A percentile compares a stretch with the other conserved stretches of the same genome.
phyloP scores from a whole-genome alignment of 2,797 vertebrate species.

The Hypotaenidia philippensis region DNA sequence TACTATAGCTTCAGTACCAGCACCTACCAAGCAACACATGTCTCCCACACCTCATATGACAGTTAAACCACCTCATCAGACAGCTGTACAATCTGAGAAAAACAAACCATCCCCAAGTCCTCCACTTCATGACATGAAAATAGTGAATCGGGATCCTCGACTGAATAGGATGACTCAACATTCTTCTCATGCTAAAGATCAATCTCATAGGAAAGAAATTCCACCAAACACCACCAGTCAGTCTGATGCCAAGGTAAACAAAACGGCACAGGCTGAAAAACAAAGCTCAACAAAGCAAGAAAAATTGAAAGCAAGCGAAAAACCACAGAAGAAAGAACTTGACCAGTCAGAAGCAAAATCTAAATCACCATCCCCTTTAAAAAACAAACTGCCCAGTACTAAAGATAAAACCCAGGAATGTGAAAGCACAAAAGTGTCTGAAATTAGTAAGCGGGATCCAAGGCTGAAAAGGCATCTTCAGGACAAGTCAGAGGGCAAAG shows the following conservation, averaged over 20 bases:
- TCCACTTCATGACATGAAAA: slow-evolving; percentile 86
- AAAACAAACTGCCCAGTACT: slow-evolving; percentile 79
- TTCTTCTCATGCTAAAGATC: slow-evolving; percentile 87
- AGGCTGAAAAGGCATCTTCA: slow-evolving; percentile 89
- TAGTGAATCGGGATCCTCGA: slow-evolving; percentile 91
- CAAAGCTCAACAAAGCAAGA: slow-evolving; percentile 80
- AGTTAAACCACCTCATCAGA: slow-evolving; percentile 77
- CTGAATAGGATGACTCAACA: slow-evolving; percentile 85
- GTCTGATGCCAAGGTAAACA: slow-evolving; percentile 81
- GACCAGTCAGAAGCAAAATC: slow-evolving; percentile 81
- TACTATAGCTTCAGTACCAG: slow-evolving; percentile 76
- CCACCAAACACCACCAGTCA: slow-evolving; percentile 51
- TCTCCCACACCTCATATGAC: slow-evolving; percentile 68
- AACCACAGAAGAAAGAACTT: slow-evolving; percentile 85
- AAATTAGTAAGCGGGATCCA: slow-evolving; percentile 91
- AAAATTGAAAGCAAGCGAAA: slow-evolving; percentile 83
- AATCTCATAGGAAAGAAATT: slow-evolving; percentile 84
- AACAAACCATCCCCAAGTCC: slow-evolving; percentile 76
- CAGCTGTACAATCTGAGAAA: slow-evolving; percentile 78
- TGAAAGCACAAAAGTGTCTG: slow-evolving; percentile 81
- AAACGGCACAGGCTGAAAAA: slow-evolving; percentile 81
- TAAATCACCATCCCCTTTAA: slow-evolving; percentile 89
- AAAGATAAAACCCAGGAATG: slow-evolving; percentile 84
- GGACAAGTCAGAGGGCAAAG: slow-evolving; percentile 88
- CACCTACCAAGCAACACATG: slow-evolving; percentile 76